These are phyloP conservation scores for Aphodius sticticus DNA, from an alignment of 2,888 invertebrate genomes.

Conservation along the genomic window DNA sequence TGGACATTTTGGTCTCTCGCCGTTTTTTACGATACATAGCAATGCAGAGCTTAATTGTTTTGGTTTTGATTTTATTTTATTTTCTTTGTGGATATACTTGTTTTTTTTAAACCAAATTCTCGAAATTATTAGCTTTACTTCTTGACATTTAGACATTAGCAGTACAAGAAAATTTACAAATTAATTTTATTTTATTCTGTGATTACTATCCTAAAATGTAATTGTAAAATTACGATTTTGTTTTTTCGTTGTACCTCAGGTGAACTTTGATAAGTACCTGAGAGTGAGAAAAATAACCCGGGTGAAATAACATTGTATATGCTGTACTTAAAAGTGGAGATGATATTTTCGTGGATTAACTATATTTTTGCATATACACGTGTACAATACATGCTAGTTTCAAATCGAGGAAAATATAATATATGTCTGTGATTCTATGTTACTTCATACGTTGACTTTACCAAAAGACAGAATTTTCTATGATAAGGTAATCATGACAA, in stretches of 20 bases:
- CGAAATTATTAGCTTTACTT: neutral
- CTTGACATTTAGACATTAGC: no score
- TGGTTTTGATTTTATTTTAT: neutral
- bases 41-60: neutral
- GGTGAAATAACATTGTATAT: neutral
- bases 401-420: neutral
- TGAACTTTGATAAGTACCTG: neutral
- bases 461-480: constrained; percentile 4
- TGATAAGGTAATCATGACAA: neutral
- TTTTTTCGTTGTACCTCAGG: neutral
- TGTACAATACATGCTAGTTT: neutral
- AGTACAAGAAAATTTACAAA: no score
- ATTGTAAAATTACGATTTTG: neutral
- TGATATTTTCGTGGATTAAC: neutral
- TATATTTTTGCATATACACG: constrained; percentile 4
- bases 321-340: neutral
- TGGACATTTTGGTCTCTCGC: neutral
- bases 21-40: neutral
- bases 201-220: neutral
- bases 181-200: neutral
- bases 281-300: neutral
- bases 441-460: constrained; percentile 4
- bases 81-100: neutral
- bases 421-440: neutral
- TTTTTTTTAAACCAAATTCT: neutral